Evolutionary conservation across 2,888 invertebrate genomes (phyloP).

Genomic region (Scaptomyza flava): DNA sequence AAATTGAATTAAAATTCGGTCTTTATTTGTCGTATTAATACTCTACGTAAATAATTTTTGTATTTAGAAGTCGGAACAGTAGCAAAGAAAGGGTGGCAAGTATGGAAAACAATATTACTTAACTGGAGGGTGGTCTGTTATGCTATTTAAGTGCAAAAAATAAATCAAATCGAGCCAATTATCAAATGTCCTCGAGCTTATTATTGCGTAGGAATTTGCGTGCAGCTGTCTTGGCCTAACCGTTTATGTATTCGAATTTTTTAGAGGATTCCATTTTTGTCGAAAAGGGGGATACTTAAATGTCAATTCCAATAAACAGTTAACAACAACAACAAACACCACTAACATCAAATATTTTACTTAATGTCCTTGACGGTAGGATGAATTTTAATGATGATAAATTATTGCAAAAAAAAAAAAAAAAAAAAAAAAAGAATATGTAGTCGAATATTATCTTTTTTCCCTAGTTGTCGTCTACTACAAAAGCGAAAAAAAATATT

Average conservation of each 20-base stretch:
- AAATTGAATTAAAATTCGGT: conserved; percentile 1
- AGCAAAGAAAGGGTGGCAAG: not conserved
- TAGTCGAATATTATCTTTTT: too few species aligned
- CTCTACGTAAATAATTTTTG: not conserved
- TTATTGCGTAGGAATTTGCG: too few species aligned
- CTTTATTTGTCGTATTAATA: conserved; percentile 7
- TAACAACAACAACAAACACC: too few species aligned
- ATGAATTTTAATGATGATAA: conserved; percentile 3
- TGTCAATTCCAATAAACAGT: not conserved
- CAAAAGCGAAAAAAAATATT: too few species aligned
- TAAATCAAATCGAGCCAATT: not conserved
- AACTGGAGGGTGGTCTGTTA: too few species aligned
- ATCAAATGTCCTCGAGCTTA: not conserved
- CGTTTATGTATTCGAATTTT: too few species aligned
- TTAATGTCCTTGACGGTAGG: not conserved
- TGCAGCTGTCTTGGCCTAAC: not conserved
- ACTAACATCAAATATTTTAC: not conserved
- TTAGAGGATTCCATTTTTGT: too few species aligned
- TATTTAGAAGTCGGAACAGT: not conserved
- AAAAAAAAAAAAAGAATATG: too few species aligned
- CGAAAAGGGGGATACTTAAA: too few species aligned
- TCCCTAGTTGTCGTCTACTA: too few species aligned
- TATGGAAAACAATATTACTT: not conserved
- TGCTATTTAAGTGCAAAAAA: too few species aligned
- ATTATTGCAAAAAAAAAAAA: too few species aligned